Base-by-base conservation (phyloP, 2,113 vertebrate genomes). In the Festucalex cinctus region DNA sequence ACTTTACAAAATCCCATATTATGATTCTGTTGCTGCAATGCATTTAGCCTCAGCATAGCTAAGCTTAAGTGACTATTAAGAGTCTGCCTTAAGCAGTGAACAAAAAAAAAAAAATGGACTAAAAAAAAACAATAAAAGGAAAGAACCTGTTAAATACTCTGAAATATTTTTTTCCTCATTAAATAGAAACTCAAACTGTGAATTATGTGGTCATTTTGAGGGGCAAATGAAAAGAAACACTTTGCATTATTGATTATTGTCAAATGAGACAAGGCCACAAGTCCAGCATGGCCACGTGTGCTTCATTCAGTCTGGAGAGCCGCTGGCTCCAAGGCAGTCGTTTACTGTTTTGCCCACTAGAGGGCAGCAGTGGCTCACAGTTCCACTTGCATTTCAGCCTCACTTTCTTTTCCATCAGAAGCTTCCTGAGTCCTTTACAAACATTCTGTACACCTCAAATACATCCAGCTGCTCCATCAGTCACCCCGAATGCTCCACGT, bases 121-220 rank as follows among this genome's bases (percentile, higher is more conserved):
- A 85, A 83, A 81, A 87, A 83, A 80, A 85, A 83, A 88, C 83
- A 88, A 17, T 19, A 84, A 88, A 90, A 83, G 81, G 83, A 81
- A 85, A 84, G 65, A 66, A 71, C 86, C 81, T 56, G 73, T 65
- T 93, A 91, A 91, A 91, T 92, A 91, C 83, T 90, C 83, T 89
- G 81, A 84, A 87, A 68, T 80, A 74, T 85, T 78, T 75, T 78
- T 75, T 69, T 78, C 66, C 70, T 86, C 65, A 65, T 90, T 91
- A 93, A 92, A 92, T 92, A 92, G 82, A 91, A 90, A 89, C 77
- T 76, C 54, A 77, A 78, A 78, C 74, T 76, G 64, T 71, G 66
- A 57, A 75, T 71, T 66, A 44, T 70, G 26, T 17, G 51, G 24
- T 75, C 63, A 75, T 70, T 58, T 68, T 28, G 67, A 46, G 69